Conservation (phyloP, 2,797 vertebrate genomes). For the Vireo griseus region DNA sequence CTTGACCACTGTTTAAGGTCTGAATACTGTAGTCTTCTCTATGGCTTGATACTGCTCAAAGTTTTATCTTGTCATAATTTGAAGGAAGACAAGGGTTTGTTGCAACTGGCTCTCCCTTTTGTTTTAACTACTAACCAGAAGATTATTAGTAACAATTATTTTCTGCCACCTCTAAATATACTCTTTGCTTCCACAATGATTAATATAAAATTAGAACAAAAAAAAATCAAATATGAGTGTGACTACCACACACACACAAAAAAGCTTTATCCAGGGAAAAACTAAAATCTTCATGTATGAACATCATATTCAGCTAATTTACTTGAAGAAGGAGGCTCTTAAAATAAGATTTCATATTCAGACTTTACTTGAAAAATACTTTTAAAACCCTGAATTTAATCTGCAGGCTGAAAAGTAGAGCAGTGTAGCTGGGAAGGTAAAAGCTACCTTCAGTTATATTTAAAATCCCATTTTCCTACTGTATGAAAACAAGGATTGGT, state of each 20-base stretch:
- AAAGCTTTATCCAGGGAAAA: background rate
- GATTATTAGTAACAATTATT: background rate
- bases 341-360: background rate
- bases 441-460: background rate
- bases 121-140: background rate
- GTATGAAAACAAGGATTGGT: background rate
- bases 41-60: background rate
- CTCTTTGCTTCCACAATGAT: background rate
- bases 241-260: background rate
- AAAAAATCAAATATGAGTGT: background rate
- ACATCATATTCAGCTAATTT: rapidly evolving
- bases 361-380: background rate
- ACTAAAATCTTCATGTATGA: background rate
- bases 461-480: background rate
- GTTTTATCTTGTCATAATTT: background rate
- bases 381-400: background rate
- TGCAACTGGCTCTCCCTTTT: background rate
- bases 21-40: background rate
- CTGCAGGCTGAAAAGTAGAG: background rate
- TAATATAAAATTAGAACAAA: background rate
- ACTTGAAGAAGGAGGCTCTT: background rate
- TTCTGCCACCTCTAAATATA: background rate
- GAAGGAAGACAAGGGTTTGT: background rate
- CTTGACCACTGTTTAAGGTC: background rate
- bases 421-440: background rate